Conservation (phyloP, 2,113 vertebrate species). For the Alligator sinensis region DNA sequence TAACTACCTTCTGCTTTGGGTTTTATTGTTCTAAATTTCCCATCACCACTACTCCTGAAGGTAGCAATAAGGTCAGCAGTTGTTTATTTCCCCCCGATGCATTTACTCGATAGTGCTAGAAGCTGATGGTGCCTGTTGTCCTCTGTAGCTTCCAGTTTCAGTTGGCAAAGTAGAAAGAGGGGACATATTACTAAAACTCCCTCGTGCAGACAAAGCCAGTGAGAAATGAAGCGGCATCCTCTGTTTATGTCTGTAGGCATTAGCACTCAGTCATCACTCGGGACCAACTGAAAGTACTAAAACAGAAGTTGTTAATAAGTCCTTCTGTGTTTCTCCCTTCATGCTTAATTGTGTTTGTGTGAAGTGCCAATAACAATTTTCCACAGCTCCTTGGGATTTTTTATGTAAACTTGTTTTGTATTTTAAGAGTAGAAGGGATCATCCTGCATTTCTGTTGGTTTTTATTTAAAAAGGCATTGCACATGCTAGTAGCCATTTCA, state of each 20-base stretch:
- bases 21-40: not conserved
- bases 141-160: not conserved
- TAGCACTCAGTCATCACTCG: not conserved
- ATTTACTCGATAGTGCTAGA: not conserved
- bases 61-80: too few species aligned
- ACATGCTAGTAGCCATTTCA: not conserved
- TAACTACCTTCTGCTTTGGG: not conserved
- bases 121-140: not conserved
- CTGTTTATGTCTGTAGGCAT: not conserved
- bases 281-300: not conserved
- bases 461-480: not conserved
- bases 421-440: slow-evolving; percentile 1
- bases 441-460: not conserved
- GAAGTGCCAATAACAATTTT: slow-evolving; percentile 31
- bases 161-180: not conserved
- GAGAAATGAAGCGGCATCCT: not conserved
- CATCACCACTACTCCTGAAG: not conserved
- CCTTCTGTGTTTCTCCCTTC: not conserved
- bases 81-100: not conserved
- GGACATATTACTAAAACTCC: not conserved
- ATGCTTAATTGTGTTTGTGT: slow-evolving; percentile 46
- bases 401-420: slow-evolving; percentile 10
- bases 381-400: slow-evolving; percentile 2
- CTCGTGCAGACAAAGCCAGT: not conserved
- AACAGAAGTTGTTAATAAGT: not conserved